Evolutionary conservation across 2,797 vertebrate species (phyloP), one percentile per base, ranked within the genome.

Genomic region (Alectoris magna): DNA sequence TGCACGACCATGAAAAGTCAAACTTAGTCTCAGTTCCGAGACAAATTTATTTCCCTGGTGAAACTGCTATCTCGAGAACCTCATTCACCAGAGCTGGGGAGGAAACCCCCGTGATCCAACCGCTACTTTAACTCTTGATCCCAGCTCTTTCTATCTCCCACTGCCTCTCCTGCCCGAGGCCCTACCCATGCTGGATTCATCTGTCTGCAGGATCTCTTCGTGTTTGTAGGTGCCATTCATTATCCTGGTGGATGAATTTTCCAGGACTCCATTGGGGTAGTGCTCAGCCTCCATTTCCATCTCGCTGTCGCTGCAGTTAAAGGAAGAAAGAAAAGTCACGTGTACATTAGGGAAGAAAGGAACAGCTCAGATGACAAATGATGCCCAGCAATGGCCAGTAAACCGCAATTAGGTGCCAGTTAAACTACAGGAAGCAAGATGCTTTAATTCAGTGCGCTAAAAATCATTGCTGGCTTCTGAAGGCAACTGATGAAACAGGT

Each of bases 161-260:
- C 62, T 8, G 34, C 13, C 51, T 62, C 19, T 56, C 38, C 59
- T 39, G 29, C 22, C 43, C 46, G 55, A 84, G 21, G 38, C 96
- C 97, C 76, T 99, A 97, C 99, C 99, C 95, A 99, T 98, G 97
- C 99, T 99, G 98, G 98, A 99, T 94, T 99, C 99, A 36, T 99
- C 99, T 0, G 98, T 98, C 96, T 99, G 99, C 75, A 99, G 98
- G 95, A 99, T 98, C 93, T 99, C 99, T 95, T 99, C 98, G 0
- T 99, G 99, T 95, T 99, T 99, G 97, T 99, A 99, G 70, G 99
- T 99, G 94, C 99, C 99, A 36, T 99, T 99, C 98, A 99, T 98
- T 84, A 99, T 99, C 76, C 98, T 98, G 8, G 98, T 98, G 31
- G 99, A 98, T 55, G 99, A 98, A 91, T 98, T 98, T 87, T 99